Conservation (phyloP, 1,140 invertebrate genomes). For the Planococcus citri region DNA sequence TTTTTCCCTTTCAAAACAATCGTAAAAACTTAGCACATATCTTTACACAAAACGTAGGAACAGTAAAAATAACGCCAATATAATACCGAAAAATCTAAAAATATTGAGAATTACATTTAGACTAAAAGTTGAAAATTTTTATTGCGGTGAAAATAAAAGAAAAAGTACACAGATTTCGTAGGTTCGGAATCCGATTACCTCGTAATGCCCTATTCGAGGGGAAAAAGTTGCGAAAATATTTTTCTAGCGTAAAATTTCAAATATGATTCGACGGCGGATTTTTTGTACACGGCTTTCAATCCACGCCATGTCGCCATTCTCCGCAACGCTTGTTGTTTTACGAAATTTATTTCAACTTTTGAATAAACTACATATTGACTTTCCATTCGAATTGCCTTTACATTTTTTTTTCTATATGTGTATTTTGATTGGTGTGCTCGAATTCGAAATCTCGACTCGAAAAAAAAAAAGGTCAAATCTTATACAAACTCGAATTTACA, state of each 20-base stretch:
- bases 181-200: neutral
- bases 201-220: neutral
- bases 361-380: neutral
- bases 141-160: neutral
- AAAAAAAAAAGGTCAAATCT: no score
- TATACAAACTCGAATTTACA: no score
- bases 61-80: neutral
- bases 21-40: no score
- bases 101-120: neutral
- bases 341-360: neutral
- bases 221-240: neutral
- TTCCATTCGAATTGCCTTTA: neutral
- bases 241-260: neutral
- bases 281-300: neutral
- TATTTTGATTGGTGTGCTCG: neutral
- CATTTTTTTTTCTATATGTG: no score
- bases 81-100: neutral
- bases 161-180: conserved; percentile 1
- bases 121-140: neutral
- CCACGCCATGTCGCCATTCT: neutral
- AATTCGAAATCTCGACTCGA: no score
- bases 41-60: no score
- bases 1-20: no score
- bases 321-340: neutral
- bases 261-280: neutral